Conservation (phyloP, 2,888 invertebrate genomes). For the Agriopis leucophaearia region DNA sequence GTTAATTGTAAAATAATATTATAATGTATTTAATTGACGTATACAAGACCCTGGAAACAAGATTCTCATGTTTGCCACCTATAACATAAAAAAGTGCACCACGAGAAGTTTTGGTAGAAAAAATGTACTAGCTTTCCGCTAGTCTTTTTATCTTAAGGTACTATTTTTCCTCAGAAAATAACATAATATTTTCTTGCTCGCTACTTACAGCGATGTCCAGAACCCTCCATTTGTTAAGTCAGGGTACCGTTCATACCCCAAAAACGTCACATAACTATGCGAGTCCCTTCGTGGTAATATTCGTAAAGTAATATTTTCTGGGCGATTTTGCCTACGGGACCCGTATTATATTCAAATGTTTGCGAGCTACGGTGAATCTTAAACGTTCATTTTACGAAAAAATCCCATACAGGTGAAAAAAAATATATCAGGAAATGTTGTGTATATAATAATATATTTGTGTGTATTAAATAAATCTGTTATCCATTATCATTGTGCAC, state of each 20-base stretch:
- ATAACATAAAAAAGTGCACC: too few relatives aligned
- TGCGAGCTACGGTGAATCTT: conserved; percentile 3
- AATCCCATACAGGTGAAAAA: background rate
- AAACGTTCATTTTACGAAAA: background rate
- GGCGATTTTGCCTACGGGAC: conserved; percentile 14
- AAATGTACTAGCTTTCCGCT: too few relatives aligned
- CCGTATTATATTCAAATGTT: conserved; percentile 14
- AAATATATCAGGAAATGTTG: background rate
- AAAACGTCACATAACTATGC: conserved; percentile 33
- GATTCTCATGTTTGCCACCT: too few relatives aligned
- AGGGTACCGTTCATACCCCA: conserved; percentile 20
- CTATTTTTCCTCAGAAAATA: background rate
- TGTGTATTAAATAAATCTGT: too few relatives aligned
- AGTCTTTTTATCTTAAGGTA: too few relatives aligned
- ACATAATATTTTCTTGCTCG: background rate
- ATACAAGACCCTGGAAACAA: too few relatives aligned
- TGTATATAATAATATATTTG: too few relatives aligned
- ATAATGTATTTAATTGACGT: too few relatives aligned
- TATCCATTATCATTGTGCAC: too few relatives aligned
- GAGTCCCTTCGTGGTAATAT: conserved; percentile 23
- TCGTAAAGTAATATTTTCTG: conserved; percentile 26
- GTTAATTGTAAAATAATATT: too few relatives aligned
- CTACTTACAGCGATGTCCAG: conserved; percentile 3
- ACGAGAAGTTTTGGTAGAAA: too few relatives aligned
- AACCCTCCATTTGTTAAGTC: conserved; percentile 15